Evolutionary conservation across 2,888 invertebrate species (phyloP).

Genomic region (Hartigia nigra): DNA sequence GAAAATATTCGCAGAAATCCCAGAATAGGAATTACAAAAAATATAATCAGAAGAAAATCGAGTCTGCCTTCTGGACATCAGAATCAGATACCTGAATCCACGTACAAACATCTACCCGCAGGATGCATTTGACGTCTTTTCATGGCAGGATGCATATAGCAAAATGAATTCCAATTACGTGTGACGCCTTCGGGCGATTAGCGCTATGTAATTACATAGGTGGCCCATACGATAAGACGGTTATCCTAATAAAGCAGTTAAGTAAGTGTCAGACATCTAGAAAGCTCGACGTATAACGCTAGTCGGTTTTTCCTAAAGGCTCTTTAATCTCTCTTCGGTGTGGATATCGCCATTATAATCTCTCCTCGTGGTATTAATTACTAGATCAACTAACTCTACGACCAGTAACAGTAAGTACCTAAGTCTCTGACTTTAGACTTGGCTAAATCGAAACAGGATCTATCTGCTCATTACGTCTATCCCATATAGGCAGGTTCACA

Average conservation of each 20-base stretch:
- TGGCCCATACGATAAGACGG: conserved; percentile 29
- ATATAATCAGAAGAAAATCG: not conserved
- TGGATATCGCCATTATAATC: conserved; percentile 1
- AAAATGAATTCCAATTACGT: conserved; percentile 37
- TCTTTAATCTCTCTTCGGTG: conserved; percentile 1
- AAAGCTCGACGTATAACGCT: conserved; percentile 13
- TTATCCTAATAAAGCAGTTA: conserved; percentile 42
- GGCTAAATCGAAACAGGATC: not conserved
- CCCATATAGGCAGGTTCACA: not conserved
- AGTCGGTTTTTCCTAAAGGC: not conserved
- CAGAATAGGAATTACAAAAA: not conserved
- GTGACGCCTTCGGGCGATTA: conserved; percentile 44
- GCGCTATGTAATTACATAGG: conserved; percentile 38
- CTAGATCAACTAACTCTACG: not conserved
- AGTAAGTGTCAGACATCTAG: conserved; percentile 19
- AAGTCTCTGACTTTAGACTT: not conserved
- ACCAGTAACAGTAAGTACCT: not conserved
- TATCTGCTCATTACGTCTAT: not conserved
- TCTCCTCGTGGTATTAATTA: conserved; percentile 5
- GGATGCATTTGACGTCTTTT: conserved; percentile 2
- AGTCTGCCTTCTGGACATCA: not conserved
- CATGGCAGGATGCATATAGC: not conserved
- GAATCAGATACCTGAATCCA: not conserved
- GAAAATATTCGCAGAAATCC: not conserved
- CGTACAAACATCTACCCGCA: not conserved